Percentiles rank a stretch among this genome's conserved stretches.
Conservation (phyloP, 2,888 invertebrate species). For the Xylota sylvarum region DNA sequence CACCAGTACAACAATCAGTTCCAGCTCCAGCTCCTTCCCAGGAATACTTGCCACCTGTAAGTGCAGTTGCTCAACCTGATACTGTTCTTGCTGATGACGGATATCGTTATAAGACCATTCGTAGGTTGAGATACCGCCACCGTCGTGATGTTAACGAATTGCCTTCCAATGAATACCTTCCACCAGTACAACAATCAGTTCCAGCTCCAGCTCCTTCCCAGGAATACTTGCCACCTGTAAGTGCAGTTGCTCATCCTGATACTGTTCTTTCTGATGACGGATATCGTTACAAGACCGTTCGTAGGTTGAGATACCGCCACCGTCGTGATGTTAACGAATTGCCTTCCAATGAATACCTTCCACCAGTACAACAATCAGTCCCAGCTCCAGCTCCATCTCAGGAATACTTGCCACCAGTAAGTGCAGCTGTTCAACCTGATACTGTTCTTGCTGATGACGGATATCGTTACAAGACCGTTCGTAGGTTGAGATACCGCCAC, state of each 20-base stretch:
- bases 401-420: conserved; percentile 72
- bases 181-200: conserved; percentile 78
- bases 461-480: conserved; percentile 56
- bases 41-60: conserved; percentile 49
- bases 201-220: conserved; percentile 68
- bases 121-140: conserved; percentile 68
- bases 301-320: conserved; percentile 73
- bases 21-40: conserved; percentile 31
- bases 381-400: conserved; percentile 58
- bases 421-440: conserved; percentile 53
- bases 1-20: conserved; percentile 73
- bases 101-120: conserved; percentile 82
- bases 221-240: neutral
- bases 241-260: neutral
- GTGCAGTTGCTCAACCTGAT: conserved; percentile 8
- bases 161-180: conserved; percentile 81
- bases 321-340: conserved; percentile 81
- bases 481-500: conserved; percentile 21
- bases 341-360: conserved; percentile 1
- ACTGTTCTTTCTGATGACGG: conserved; percentile 80
- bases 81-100: conserved; percentile 80
- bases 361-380: conserved; percentile 9
- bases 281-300: conserved; percentile 82
- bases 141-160: conserved; percentile 82
- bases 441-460: conserved; percentile 73